A percentile compares a stretch with the other conserved stretches of the same genome.
phyloP scores from a whole-genome alignment of 2,797 vertebrate species.

The Telmatherina bonti region DNA sequence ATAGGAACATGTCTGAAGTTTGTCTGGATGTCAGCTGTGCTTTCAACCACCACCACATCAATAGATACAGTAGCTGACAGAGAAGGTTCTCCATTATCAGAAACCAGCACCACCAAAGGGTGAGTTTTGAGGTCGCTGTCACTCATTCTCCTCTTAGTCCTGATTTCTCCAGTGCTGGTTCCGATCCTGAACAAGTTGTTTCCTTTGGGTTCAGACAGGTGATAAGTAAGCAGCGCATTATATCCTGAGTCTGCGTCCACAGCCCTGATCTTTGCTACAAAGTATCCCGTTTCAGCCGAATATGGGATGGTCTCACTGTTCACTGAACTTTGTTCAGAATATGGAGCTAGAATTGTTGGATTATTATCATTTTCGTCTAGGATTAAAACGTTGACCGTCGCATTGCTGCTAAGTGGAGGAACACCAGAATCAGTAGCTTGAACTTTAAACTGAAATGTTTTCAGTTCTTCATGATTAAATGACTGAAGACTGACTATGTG shows the following conservation, averaged over 20 bases:
- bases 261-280: slow-evolving; percentile 78
- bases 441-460: slow-evolving; percentile 78
- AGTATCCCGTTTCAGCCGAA: slow-evolving; percentile 75
- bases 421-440: slow-evolving; percentile 87
- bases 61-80: slow-evolving; percentile 78
- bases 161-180: slow-evolving; percentile 75
- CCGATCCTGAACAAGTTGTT: slow-evolving; percentile 74
- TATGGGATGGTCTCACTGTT: slow-evolving; percentile 75
- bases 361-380: slow-evolving; percentile 76
- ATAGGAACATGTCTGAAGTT: slow-evolving; percentile 64
- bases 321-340: slow-evolving; percentile 14
- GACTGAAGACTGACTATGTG: slow-evolving; percentile 32
- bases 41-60: slow-evolving; percentile 75
- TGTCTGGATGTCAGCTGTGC: slow-evolving; percentile 63
- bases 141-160: slow-evolving; percentile 75
- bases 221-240: slow-evolving; percentile 75
- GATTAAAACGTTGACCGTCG: slow-evolving; percentile 85
- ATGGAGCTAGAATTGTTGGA: slow-evolving; percentile 11
- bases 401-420: slow-evolving; percentile 86
- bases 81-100: slow-evolving; percentile 76
- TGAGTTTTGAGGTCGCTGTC: slow-evolving; percentile 77
- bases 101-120: slow-evolving; percentile 68
- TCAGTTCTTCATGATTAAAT: slow-evolving; percentile 48
- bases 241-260: slow-evolving; percentile 80
- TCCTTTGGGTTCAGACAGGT: slow-evolving; percentile 74